Base-by-base conservation (phyloP, 1,140 invertebrate species). In the Contarinia nasturtii region DNA sequence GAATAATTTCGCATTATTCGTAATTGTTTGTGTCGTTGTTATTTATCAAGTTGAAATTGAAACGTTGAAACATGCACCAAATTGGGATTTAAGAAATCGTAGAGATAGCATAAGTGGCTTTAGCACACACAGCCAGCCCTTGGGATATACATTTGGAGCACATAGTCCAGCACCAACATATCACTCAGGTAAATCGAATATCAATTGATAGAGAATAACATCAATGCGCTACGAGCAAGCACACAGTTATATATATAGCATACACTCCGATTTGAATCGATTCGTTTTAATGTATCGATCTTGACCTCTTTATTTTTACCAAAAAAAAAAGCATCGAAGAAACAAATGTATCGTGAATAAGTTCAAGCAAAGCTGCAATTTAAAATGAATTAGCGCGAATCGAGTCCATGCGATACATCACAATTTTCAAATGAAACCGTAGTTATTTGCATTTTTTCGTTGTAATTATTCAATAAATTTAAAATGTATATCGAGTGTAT, bases 101-200 rank as follows among this genome's bases (percentile, higher is more conserved):
- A 64, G 61, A 64, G 61, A 64, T 63, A 64, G 61, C 57, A 58
- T 64, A 53, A 64, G 61, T 54, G 61, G 61, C 55, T 54, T 64
- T 50, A 64, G 61, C 54, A 62, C 61, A 53, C 61, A 63, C 53
- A 64, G 61, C 54, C 61, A 63, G 48, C 61, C 61, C 22, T 44
- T 64, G 55, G 58, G 60, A 3, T 49, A 52, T 55, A 54, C 54
- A 53, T 61, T 54, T 56, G 49, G 61, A 46, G 61, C 59, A 8
- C 59, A 61, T 50, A 63, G 61, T 53, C 61, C 61, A 50, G 61
- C 61, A 54, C 59, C 61, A 52, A 63, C 61, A 45, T 62, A 54
- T 54, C 59, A 64, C 54, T 64, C 61, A 64, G 61, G 61, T 63
- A 61, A 40, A 15, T 27, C 27, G 27, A 27, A 5, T 10, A n/a